These are phyloP conservation scores for Castor canadensis DNA, from an alignment of 2,113 vertebrate species.

Conservation along the genomic window DNA sequence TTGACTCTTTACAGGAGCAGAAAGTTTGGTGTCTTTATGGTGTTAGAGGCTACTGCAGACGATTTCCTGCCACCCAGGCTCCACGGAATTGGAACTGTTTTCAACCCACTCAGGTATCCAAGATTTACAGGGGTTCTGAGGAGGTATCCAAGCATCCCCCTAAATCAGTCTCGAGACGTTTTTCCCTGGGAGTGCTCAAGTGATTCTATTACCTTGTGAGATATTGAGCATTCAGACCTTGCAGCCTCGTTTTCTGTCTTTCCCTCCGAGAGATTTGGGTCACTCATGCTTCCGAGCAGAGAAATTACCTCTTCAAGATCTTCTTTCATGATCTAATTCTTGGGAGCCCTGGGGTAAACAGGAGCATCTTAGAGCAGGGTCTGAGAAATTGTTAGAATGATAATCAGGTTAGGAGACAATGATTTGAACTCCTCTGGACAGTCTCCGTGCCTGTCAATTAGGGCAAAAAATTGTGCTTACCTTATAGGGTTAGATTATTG, in stretches of 20 bases:
- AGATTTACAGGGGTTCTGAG: neutral
- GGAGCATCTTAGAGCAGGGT: neutral
- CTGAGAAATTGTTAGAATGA: neutral
- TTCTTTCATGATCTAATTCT: neutral
- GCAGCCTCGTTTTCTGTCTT: neutral
- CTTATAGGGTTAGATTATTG: neutral
- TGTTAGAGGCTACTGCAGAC: slow-evolving; percentile 7
- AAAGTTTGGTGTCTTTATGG: neutral
- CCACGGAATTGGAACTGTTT: neutral
- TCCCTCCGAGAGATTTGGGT: neutral
- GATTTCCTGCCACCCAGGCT: slow-evolving; percentile 41
- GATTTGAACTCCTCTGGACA: neutral
- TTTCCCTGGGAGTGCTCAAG: neutral
- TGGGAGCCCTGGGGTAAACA: neutral
- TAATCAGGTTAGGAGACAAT: neutral
- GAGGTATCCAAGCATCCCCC: neutral
- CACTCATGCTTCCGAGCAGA: neutral
- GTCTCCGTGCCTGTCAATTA: neutral
- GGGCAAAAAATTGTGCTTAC: neutral
- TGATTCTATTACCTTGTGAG: neutral
- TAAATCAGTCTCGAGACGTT: neutral
- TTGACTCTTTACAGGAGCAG: slow-evolving; percentile 9
- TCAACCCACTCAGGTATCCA: neutral
- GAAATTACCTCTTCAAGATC: neutral
- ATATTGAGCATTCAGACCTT: neutral